Percentiles rank a stretch among this genome's conserved stretches.
phyloP scores from a whole-genome alignment of 2,113 vertebrate genomes.

The Xiphophorus maculatus region DNA sequence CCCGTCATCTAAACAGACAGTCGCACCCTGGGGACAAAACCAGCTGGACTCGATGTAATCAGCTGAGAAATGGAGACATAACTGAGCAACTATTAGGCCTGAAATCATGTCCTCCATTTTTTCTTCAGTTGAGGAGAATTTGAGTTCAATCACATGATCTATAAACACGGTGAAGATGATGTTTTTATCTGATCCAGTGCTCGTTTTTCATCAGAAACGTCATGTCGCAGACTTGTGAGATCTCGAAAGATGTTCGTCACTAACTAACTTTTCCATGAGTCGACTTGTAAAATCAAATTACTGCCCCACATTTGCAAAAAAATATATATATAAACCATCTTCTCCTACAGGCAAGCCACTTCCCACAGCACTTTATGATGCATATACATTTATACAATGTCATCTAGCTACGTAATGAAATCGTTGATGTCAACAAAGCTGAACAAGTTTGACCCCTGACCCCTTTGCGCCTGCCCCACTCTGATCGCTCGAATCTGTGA shows the following conservation, averaged over 20 bases:
- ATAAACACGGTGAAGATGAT: constrained; percentile 10
- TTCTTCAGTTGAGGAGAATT: constrained; percentile 1
- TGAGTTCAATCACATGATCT: background rate
- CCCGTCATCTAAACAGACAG: constrained; percentile 13
- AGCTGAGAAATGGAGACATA: background rate
- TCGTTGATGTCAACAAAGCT: constrained; percentile 55
- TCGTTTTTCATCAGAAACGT: background rate
- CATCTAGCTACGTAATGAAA: constrained; percentile 66
- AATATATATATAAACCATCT: constrained; percentile 25
- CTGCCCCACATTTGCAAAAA: constrained; percentile 38
- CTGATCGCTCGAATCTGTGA: constrained; percentile 39
- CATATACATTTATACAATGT: constrained; percentile 72
- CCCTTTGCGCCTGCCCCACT: background rate
- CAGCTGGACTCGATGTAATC: background rate
- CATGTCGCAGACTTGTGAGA: constrained; percentile 30
- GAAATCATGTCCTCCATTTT: constrained; percentile 37
- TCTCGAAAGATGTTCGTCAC: constrained; percentile 17
- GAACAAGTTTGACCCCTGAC: constrained; percentile 17
- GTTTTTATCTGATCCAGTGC: constrained; percentile 9
- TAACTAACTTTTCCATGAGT: constrained; percentile 30
- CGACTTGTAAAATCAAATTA: constrained; percentile 8
- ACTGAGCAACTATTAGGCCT: constrained; percentile 7
- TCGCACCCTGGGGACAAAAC: constrained; percentile 1
- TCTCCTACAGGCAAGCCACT: constrained; percentile 60
- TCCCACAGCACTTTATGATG: constrained; percentile 65